Percentiles rank a stretch among this genome's conserved stretches.
Conservation (phyloP, 2,797 vertebrate species). For the Protosalanx chinensis region DNA sequence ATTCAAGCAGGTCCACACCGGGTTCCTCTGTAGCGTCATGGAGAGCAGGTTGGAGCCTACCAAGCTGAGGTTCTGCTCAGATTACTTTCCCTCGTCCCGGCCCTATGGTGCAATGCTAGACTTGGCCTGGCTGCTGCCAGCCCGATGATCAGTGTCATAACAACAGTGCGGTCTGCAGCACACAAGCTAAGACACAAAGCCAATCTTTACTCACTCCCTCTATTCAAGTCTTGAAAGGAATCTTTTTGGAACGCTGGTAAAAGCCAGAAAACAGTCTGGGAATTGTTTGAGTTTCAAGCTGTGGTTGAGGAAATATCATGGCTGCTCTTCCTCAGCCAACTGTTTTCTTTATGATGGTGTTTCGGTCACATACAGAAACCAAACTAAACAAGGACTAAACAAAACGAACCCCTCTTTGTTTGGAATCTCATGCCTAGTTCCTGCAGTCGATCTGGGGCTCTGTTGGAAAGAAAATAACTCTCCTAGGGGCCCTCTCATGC, state of each 20-base stretch:
- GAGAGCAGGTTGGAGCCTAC: background rate
- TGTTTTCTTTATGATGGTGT: no score
- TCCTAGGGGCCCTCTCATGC: background rate
- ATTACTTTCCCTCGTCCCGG: conserved; percentile 1
- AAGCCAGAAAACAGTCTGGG: background rate
- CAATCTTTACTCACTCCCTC: background rate
- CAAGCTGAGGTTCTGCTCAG: background rate
- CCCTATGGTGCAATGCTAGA: background rate
- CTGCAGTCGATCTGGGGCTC: background rate
- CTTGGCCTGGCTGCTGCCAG: background rate
- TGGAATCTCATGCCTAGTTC: background rate
- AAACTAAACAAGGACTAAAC: no score
- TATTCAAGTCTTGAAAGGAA: background rate
- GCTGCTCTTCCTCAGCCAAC: no score
- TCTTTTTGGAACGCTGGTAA: background rate
- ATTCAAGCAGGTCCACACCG: background rate
- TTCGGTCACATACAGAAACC: no score
- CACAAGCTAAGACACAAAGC: background rate
- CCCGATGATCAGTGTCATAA: background rate
- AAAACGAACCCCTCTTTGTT: no score
- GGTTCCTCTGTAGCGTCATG: background rate
- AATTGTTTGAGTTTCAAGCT: conserved; percentile 11
- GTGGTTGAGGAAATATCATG: background rate
- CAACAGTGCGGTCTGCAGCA: conserved; percentile 1
- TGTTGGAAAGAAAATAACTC: background rate